Evolutionary conservation across 2,888 invertebrate species (phyloP).

Genomic region (Acanthosepion lycidas): DNA sequence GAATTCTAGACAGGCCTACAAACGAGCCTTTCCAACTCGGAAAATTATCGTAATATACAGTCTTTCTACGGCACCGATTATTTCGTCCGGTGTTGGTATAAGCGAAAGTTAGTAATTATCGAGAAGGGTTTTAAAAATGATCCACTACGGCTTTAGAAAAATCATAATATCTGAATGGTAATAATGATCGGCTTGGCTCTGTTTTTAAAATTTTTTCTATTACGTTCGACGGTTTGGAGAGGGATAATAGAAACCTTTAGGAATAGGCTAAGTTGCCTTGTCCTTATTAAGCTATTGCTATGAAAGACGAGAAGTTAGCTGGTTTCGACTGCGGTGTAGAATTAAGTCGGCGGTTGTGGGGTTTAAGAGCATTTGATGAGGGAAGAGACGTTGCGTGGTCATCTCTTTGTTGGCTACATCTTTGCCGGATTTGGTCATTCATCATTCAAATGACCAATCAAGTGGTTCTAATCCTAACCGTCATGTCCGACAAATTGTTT

Average conservation of each 20-base stretch:
- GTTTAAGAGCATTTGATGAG: background rate
- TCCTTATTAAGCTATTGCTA: background rate
- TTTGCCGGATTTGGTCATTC: background rate
- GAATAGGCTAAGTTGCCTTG: background rate
- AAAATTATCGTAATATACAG: too few relatives aligned
- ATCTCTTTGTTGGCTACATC: background rate
- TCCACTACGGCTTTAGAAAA: too few relatives aligned
- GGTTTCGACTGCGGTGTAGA: background rate
- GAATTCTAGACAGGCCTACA: too few relatives aligned
- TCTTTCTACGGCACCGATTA: too few relatives aligned
- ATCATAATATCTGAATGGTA: too few relatives aligned
- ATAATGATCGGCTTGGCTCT: too few relatives aligned
- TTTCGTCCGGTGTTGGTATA: too few relatives aligned
- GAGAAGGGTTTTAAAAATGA: too few relatives aligned
- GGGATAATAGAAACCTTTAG: background rate
- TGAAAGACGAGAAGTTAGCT: background rate
- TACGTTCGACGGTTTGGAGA: background rate
- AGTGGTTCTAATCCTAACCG: background rate
- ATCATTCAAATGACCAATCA: background rate
- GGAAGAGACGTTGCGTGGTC: background rate
- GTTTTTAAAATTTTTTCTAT: too few relatives aligned
- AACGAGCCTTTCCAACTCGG: too few relatives aligned
- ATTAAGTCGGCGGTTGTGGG: background rate
- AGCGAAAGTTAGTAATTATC: too few relatives aligned
- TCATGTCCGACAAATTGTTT: slow-evolving; percentile 21